Evolutionary conservation across 2,113 vertebrate species (phyloP).

Genomic region (Dicrurus megarhynchus): DNA sequence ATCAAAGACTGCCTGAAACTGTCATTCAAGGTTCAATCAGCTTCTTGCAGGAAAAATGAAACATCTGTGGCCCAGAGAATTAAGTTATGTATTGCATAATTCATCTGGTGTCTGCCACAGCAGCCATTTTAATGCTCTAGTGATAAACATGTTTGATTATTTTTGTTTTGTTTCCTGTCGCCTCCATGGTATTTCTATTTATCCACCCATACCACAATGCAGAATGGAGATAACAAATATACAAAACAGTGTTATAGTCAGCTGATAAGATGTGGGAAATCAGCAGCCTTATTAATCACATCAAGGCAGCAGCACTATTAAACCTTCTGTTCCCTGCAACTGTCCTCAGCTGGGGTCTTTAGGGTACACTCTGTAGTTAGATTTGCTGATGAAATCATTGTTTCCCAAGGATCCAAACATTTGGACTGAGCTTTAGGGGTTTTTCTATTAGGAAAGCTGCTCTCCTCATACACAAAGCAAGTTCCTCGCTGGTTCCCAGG

Average conservation of each 20-base stretch:
- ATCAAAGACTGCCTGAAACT: constrained; percentile 67
- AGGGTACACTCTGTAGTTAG: not conserved
- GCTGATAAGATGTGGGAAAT: constrained; percentile 47
- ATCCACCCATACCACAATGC: constrained; percentile 7
- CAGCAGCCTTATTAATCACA: constrained; percentile 40
- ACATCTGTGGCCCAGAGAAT: constrained; percentile 67
- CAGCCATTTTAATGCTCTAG: constrained; percentile 45
- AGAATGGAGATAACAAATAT: constrained; percentile 30
- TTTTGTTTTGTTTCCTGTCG: constrained; percentile 63
- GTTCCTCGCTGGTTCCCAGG: not conserved
- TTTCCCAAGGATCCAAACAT: not conserved
- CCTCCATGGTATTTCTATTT: constrained; percentile 61
- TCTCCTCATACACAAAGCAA: not conserved
- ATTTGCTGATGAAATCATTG: not conserved
- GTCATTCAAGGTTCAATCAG: constrained; percentile 65
- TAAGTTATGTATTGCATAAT: constrained; percentile 62
- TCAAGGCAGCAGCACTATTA: not conserved
- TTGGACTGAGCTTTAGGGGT: not conserved
- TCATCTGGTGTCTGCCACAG: constrained; percentile 65
- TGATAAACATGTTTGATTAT: constrained; percentile 47
- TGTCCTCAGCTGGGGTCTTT: not conserved
- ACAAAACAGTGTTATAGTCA: not conserved
- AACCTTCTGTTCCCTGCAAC: not conserved
- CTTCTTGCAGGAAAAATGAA: constrained; percentile 56
- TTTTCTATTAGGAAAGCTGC: not conserved